Evolutionary conservation across 1,140 invertebrate species (phyloP), one percentile per base, ranked within the genome.

Genomic region (Helicoverpa zea): DNA sequence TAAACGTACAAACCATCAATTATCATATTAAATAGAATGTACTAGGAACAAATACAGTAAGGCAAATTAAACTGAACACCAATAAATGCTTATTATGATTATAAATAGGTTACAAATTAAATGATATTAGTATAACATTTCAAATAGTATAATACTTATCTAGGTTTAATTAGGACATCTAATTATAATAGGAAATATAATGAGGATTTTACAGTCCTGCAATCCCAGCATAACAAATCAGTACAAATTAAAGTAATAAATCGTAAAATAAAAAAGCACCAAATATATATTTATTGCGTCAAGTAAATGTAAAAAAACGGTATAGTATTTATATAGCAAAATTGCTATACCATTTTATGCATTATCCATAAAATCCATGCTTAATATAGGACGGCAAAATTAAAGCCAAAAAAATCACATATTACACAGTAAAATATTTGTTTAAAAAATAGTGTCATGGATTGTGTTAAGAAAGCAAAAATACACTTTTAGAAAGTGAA

Each of bases 21-120:
- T 35, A 35, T 18, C 18, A 66, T n/a, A 49, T 1, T 35, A 63
- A 63, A n/a, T 30, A 63, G 14, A 63, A 35, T 66, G 63, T 66
- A 66, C 63, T 66, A 66, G 63, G 63, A 66, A 66, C 63, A 35
- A 66, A 66, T 66, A 66, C 43, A 66, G 9, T 66, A 66, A 66
- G 63, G 63, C 63, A 12, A 66, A 18, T 66, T 49, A 66, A 66
- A 43, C n/a, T 47, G 18, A 47, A 66, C 63, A 66, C 63, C 43
- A 66, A 47, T 66, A 49, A 66, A 66, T 43, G 63, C 63, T 47
- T 23, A 66, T 49, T 49, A 49, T 9, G 35, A 66, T 66, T 66
- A 49, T 47, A 66, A 18, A 59, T 59, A 59, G 58, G 58, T 29
- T 29, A 59, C 23, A 59, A 49, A 66, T 35, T 11, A 49, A 18